Base-by-base conservation (phyloP, 2,888 invertebrate species). In the Coleophora flavipennella region DNA sequence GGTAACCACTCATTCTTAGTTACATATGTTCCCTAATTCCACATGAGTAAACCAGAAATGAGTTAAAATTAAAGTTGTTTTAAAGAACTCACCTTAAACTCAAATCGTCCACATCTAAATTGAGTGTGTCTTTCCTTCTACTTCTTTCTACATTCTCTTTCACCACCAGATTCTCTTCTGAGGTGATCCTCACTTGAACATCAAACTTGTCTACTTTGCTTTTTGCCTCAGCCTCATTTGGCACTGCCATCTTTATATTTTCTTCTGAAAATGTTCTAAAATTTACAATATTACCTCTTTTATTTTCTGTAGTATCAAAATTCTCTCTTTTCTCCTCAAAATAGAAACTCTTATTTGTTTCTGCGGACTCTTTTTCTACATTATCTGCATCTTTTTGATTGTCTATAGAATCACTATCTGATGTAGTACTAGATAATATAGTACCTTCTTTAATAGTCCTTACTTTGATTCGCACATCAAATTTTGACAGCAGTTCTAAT, bases 401-500 rank as follows among this genome's bases (percentile, higher is more conserved):
- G 34, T 42, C 41, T 35, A 59, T 60, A 9, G 77, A 79, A 40
- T 74, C 78, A 51, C 66, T 77, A 1, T 83, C 81, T 0, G 83
- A 78, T 13, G 79, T 77, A 9, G 72, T 69, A 38, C 69, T 78
- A 6, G 80, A 76, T 28, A 65, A 36, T 29, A 67, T 42, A 27
- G 60, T 62, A n/a, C 78, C 78, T 43, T 81, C 79, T 53, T 80
- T 81, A 3, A 79, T 51, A 36, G 85, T 84, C 14, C 75, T 59
- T 0, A 87, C 84, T 70, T 85, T 86, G 27, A 87, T 87, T 54
- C 76, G 75, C 0, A 87, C 85, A 60, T 86, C 86, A 61, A 86
- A 86, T 50, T 86, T 86, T 1, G 86, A 86, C 28, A 85, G 53
- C 13, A 86, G 57, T 54, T 85, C 85, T 38, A 85, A 55, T 57